Evolutionary conservation across 2,888 invertebrate genomes (phyloP).

Genomic region (Cryptophagus acutangulus): DNA sequence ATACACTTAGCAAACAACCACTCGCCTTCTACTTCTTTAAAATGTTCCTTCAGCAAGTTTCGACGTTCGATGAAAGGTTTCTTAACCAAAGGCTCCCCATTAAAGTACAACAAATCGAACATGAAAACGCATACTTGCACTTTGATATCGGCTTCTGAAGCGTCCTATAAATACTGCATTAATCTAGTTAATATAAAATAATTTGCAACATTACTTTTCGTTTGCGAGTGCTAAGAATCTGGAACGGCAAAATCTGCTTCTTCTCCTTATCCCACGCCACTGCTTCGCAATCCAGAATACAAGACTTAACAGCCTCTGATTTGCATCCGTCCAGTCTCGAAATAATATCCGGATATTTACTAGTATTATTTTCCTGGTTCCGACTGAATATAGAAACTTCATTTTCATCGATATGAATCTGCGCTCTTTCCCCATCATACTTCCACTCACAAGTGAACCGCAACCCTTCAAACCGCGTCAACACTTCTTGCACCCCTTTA

Average conservation of each 20-base stretch:
- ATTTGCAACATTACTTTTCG: conserved; percentile 66
- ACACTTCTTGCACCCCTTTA: conserved; percentile 84
- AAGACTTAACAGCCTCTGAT: conserved; percentile 61
- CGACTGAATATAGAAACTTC: conserved; percentile 82
- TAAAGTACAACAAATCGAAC: conserved; percentile 91
- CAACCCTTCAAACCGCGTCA: conserved; percentile 65
- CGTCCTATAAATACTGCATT: conserved; percentile 56
- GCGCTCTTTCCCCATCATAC: conserved; percentile 98
- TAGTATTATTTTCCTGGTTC: conserved; percentile 91
- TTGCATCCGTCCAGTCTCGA: conserved; percentile 59
- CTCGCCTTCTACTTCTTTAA: conserved; percentile 68
- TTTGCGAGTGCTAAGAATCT: conserved; percentile 90
- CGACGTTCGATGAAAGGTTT: conserved; percentile 72
- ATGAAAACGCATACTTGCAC: conserved; percentile 86
- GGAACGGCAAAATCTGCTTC: conserved; percentile 92
- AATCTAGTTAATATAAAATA: neutral
- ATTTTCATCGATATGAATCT: conserved; percentile 75
- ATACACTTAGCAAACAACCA: conserved; percentile 83
- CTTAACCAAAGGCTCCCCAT: conserved; percentile 78
- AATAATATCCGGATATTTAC: conserved; percentile 94
- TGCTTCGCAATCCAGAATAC: conserved; percentile 93
- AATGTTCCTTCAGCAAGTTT: conserved; percentile 64
- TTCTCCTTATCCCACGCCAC: conserved; percentile 92
- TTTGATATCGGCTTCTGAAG: conserved; percentile 67
- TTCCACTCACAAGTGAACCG: conserved; percentile 98